Percentiles rank a stretch among this genome's conserved stretches.
Evolutionary conservation across 2,113 vertebrate species (phyloP).

Genomic region (Carassius carassius): DNA sequence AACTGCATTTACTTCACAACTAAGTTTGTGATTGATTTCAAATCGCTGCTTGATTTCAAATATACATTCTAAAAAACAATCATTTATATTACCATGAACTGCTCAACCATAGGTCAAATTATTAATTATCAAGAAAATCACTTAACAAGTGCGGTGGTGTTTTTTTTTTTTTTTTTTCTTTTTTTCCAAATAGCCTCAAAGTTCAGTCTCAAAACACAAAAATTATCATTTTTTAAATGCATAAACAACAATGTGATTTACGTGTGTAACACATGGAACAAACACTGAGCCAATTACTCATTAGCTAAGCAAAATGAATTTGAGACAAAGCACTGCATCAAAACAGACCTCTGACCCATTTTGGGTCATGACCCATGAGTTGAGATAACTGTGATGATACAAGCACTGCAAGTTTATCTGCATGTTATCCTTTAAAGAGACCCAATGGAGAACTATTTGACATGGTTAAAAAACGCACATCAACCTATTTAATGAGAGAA

Average conservation of each 20-base stretch:
- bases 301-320: not conserved
- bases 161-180: no score
- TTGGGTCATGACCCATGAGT: not conserved
- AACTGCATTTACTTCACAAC: not conserved
- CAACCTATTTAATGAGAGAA: constrained; percentile 8
- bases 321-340: not conserved
- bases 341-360: not conserved
- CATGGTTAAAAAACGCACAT: constrained; percentile 4
- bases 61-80: not conserved
- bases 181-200: not conserved
- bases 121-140: not conserved
- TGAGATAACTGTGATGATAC: not conserved
- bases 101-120: not conserved
- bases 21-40: not conserved
- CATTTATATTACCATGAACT: not conserved
- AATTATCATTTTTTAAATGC: not conserved
- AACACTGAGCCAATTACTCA: not conserved
- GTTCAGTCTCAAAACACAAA: not conserved
- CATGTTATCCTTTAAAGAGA: not conserved
- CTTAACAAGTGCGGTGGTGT: not conserved
- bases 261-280: not conserved
- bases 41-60: not conserved
- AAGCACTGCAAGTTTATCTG: not conserved
- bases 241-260: not conserved
- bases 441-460: not conserved